Base-by-base conservation (phyloP, 1,140 invertebrate genomes). In the Drosophila repletoides region DNA sequence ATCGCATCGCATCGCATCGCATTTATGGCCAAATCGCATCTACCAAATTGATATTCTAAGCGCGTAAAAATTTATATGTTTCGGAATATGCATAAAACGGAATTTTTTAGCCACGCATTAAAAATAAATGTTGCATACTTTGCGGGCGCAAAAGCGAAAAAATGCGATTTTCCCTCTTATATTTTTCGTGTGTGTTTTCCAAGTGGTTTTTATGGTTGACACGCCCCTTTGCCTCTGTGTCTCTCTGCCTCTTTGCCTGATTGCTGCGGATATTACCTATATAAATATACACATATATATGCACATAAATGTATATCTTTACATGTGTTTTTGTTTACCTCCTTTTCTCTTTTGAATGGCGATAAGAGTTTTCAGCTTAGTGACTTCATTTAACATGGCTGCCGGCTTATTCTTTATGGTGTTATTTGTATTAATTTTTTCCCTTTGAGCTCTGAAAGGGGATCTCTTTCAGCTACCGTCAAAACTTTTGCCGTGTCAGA, bases 91-190 rank as follows among this genome's bases (percentile, higher is more conserved):
- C 67, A 70, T 49, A 70, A 58, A 70, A 70, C 14, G 22, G 24
- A 6, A 34, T 45, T 40, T 63, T 33, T 12, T 60, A 1, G 29
- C 1, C 9, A 14, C 14, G 14, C 48, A 56, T 53, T 53, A 83
- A 84, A 83, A 84, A 83, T 83, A 77, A 84, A 83, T 83, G 77
- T 72, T 80, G 66, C 76, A 80, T 81, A 67, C 79, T 83, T 83
- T 83, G 79, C 79, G 70, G 73, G 72, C 72, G 72, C 58, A 58
- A 58, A n/a, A 46, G 60, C 61, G 49, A 56, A 68, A n/a, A 76
- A 61, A 73, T 59, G 72, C 70, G 55, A 59, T 66, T 66, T 66
- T 26, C 9, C 17, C 21, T 2, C 2, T 63, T 21, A 28, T 38
- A n/a, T 58, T 9, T 29, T 58, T 34, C 12, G 33, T 51, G 59